Conservation (phyloP, 64 coral and sea anemone genomes). For the Pocillopora damicornis region DNA sequence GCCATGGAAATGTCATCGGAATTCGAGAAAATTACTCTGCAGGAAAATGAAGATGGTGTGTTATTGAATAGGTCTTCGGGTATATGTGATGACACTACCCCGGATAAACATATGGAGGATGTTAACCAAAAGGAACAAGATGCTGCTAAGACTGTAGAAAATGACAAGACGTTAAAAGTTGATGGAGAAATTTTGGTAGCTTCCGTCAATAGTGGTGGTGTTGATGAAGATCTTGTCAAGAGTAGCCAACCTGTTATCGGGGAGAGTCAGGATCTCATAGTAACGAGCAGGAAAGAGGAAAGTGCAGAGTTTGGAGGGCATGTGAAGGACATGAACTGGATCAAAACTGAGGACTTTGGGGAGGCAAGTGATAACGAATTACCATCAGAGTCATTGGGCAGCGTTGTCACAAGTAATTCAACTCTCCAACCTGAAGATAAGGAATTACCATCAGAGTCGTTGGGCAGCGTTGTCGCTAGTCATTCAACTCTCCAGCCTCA, state of each 20-base stretch:
- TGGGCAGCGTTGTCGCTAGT: not conserved
- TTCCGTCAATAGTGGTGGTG: not conserved
- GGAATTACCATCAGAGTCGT: not conserved
- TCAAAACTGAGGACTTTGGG: not conserved
- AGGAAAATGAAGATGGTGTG: not conserved
- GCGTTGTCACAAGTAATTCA: too few relatives aligned
- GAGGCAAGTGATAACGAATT: not conserved
- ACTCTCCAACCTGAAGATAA: not conserved
- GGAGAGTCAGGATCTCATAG: not conserved
- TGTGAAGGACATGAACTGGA: not conserved
- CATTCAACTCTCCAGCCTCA: too few relatives aligned
- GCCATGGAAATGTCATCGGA: conserved; percentile 50
- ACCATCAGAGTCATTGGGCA: not conserved
- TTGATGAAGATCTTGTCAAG: not conserved
- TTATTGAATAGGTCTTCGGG: conserved; percentile 37
- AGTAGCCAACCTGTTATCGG: not conserved
- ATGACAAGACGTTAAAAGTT: not conserved
- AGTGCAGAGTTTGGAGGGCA: not conserved
- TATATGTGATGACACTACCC: not conserved
- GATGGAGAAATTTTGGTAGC: not conserved
- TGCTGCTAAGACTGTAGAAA: not conserved
- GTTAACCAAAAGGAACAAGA: not conserved
- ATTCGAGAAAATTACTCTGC: conserved; percentile 52
- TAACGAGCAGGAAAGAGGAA: not conserved
- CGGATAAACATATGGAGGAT: not conserved